Percentiles rank a stretch among this genome's conserved stretches.
Conservation (phyloP, 2,797 vertebrate species). For the Spheniscus humboldti region DNA sequence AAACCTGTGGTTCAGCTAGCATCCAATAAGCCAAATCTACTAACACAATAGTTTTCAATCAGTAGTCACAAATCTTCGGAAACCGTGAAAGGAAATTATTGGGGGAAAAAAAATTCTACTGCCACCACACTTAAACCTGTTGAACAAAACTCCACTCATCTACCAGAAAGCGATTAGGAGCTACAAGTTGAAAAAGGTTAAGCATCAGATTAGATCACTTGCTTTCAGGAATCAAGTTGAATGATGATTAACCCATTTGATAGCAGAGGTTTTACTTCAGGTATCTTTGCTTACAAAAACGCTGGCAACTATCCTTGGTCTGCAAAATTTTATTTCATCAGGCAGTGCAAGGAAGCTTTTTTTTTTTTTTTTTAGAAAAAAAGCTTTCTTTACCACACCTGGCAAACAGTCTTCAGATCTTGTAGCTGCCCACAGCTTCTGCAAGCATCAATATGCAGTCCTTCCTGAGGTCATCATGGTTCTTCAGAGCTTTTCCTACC, state of each 20-base stretch:
- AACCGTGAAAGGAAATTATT: background rate
- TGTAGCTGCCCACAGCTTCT: background rate
- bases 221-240: constrained; percentile 23
- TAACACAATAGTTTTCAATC: background rate
- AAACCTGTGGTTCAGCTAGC: background rate
- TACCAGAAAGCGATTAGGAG: background rate
- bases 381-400: background rate
- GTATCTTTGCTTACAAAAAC: background rate
- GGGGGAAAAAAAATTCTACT: background rate
- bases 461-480: background rate
- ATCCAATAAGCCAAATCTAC: background rate
- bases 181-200: constrained; percentile 9
- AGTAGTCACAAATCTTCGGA: background rate
- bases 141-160: background rate
- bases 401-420: background rate
- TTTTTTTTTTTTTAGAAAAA: background rate
- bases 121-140: background rate
- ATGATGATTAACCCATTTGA: constrained; percentile 22
- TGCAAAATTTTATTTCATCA: background rate
- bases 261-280: background rate
- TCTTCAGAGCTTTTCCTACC: background rate
- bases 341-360: background rate
- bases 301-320: background rate
- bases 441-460: background rate
- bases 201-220: background rate